Base-by-base conservation (phyloP, 2,888 invertebrate genomes). In the Aporophyla lueneburgensis region DNA sequence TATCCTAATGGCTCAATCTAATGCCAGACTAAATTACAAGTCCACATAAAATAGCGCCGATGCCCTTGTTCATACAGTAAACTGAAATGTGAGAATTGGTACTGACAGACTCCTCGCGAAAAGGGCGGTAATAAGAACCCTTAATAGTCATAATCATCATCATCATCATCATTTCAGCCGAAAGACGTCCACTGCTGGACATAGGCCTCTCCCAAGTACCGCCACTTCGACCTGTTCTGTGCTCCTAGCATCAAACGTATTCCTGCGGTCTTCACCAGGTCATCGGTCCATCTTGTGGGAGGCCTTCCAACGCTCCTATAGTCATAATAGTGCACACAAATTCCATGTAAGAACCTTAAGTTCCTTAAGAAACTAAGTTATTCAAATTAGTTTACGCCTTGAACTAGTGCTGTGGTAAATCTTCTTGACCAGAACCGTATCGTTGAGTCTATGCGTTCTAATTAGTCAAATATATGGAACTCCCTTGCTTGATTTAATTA, bases 1-100 rank as follows among this genome's bases (percentile, higher is more conserved):
- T 33, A 70, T 76, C 5, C 19, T 2, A n/a, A 14, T 49, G 27
- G 33, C n/a, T 78, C 9, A 40, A 46, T 80, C 3, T 46, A 51
- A 49, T 21, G 6, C 27, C 40, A 19, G 70, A 59, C 16, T 43
- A 21, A 59, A 51, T 5, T 56, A 56, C 6, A n/a, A n/a, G 9
- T 19, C 9, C 40, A 40, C 19, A 51, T 19, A 5, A 54, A 53
- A 66, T 21, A n/a, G 58, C 33, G 10, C 9, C 33, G 16, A 58
- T 67, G 53, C 5, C 27, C 5, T 66, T 33, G 27, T 9, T 63
- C 9, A 43, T n/a, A 40, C 7, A 62, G 14, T 14, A 12, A 14
- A 19, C 24, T 24, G 19, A 5, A 24, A 24, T 24, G 3, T 46
- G 6, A 19, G 3, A 54, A 56, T 67, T 58, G n/a, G 16, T 33